These are phyloP conservation scores for Ictidomys tridecemlineatus DNA, from an alignment of 2,113 vertebrate species.

Conservation along the genomic window DNA sequence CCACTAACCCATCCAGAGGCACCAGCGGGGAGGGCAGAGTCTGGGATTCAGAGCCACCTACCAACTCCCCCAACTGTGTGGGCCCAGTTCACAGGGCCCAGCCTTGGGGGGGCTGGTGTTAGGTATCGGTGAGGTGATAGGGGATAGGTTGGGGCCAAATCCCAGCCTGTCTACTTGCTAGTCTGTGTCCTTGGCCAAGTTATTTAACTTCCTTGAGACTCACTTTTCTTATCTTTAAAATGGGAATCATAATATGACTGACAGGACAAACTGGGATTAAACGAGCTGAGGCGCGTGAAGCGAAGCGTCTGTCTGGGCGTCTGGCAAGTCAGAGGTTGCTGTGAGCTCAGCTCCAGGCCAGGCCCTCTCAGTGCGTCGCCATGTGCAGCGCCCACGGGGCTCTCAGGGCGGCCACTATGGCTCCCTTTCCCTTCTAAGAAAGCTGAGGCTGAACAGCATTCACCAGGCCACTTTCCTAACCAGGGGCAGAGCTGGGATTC, in stretches of 20 bases:
- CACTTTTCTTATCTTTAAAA: not conserved
- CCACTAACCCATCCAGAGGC: not conserved
- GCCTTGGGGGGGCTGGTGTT: not conserved
- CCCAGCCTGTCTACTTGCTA: not conserved
- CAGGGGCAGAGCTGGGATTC: not conserved
- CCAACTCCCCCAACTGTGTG: accelerated
- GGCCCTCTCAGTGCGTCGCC: too few relatives aligned
- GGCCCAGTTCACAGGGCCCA: accelerated
- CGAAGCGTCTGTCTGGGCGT: not conserved
- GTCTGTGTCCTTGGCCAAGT: not conserved
- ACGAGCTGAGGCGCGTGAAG: not conserved
- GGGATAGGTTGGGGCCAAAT: not conserved
- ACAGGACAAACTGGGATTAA: not conserved
- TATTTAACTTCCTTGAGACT: not conserved
- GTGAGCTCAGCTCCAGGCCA: not conserved
- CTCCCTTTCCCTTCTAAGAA: not conserved
- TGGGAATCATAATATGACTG: not conserved
- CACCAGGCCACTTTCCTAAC: not conserved
- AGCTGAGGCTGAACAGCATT: not conserved
- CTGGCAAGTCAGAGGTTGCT: not conserved
- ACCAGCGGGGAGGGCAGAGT: not conserved
- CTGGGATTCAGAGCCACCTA: not conserved
- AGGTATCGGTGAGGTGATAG: not conserved
- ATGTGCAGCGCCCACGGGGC: not conserved
- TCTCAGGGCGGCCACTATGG: not conserved